Evolutionary conservation across 2,888 invertebrate genomes (phyloP), one percentile per base, ranked within the genome.

Genomic region (Antheraea yamamai): DNA sequence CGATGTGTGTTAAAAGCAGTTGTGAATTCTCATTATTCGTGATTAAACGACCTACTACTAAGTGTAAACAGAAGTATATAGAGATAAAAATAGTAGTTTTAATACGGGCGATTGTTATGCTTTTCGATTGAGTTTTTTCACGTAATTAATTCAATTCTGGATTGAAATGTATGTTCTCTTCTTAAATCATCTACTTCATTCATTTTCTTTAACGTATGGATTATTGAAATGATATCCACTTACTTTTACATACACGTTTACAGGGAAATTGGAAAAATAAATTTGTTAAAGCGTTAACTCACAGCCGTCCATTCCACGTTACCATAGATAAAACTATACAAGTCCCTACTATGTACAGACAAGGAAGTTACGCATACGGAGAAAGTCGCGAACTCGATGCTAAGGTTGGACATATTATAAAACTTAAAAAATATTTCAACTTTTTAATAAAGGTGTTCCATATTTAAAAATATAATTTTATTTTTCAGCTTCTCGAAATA

Each of bases 271-370:
- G 98, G 98, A 86, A 91, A 52, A 79, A 95, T 3, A 94, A 95
- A 74, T 99, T 98, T 84, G 81, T 96, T 4, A 84, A 89, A 4
- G 75, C 80, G 0, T 0, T 66, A 0, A 98, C 98, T 0, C 73
- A 51, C 4, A 92, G 95, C 0, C 92, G 89, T 73, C 95, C 96
- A 26, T 99, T 99, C 91, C 95, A 96, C 82, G 82, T 96, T 6
- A 92, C 94, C 72, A 91, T 91, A 51, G 92, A 91, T 0, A 92
- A 95, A 61, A 92, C 90, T 1, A 93, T 96, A 2, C 91, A 96
- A 77, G 96, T 97, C 3, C 95, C 96, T 12, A 97, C 96, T 91
- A 98, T 98, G 97, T 92, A 91, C 81, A 91, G 91, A 61, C 93
- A 91, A 74, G 92, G 86, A 4, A 88, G 93, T 23, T 96, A 91